These are phyloP conservation scores for Turritopsis dohrnii DNA, from an alignment of 30 jellyfish, hydroid and myxozoan genomes.

Conservation along the genomic window DNA sequence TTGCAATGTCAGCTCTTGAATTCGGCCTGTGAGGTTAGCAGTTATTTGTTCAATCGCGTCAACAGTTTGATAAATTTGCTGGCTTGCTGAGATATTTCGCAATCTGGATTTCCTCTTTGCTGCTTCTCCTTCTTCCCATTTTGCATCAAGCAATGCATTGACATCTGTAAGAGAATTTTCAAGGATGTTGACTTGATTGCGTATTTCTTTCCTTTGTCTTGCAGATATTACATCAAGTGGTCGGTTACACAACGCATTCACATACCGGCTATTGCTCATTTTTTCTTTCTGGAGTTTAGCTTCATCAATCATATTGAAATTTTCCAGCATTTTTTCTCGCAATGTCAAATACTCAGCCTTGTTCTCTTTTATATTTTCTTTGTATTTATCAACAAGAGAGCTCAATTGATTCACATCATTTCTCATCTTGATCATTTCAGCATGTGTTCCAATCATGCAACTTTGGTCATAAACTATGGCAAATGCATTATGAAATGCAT, in stretches of 20 bases:
- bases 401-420: conserved; percentile 9
- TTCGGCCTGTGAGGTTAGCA: conserved; percentile 41
- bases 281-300: conserved; percentile 53
- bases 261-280: conserved; percentile 26
- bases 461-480: not conserved
- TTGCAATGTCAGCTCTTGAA: conserved; percentile 37
- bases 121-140: conserved; percentile 50
- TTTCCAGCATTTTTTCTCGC: conserved; percentile 39
- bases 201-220: conserved; percentile 62
- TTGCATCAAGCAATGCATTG: conserved; percentile 60
- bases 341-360: conserved; percentile 40
- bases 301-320: conserved; percentile 48
- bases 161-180: conserved; percentile 44
- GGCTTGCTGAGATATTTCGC: conserved; percentile 4
- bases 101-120: conserved; percentile 15
- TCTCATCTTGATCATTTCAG: conserved; percentile 37
- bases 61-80: conserved; percentile 53
- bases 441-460: conserved; percentile 45
- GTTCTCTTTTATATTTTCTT: conserved; percentile 39
- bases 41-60: conserved; percentile 73
- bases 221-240: conserved; percentile 69
- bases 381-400: conserved; percentile 21
- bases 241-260: conserved; percentile 35
- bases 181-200: conserved; percentile 52
- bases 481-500: conserved; percentile 8